These are phyloP conservation scores for Trichoplusia ni DNA, from an alignment of 1,140 invertebrate genomes.

Conservation along the genomic window DNA sequence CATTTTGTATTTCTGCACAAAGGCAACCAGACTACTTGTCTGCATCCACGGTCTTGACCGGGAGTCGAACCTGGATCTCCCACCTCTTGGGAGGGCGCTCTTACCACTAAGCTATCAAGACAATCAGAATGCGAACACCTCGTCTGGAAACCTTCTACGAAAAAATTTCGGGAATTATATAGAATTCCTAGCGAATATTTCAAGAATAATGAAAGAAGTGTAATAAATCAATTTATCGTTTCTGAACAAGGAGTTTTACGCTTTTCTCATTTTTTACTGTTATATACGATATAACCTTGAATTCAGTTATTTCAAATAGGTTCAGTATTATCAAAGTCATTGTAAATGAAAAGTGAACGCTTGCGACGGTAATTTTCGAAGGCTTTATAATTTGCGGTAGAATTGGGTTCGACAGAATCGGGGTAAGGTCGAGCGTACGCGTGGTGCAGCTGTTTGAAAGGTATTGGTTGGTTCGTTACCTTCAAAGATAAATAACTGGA, in stretches of 20 bases:
- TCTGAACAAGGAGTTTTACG: neutral
- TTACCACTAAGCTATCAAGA: constrained; percentile 81
- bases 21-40: constrained; percentile 37
- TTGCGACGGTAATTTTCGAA: constrained; percentile 34
- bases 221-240: constrained; percentile 10
- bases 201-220: neutral
- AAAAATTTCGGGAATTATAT: neutral
- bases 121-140: constrained; percentile 65
- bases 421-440: constrained; percentile 44
- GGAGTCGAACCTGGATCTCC: constrained; percentile 80
- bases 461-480: constrained; percentile 36
- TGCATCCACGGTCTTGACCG: constrained; percentile 77
- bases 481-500: constrained; percentile 39
- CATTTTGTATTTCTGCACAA: constrained; percentile 1
- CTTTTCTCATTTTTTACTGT: neutral
- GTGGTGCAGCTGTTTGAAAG: constrained; percentile 39
- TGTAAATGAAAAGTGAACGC: constrained; percentile 39
- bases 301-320: no score
- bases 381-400: constrained; percentile 42
- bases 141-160: constrained; percentile 27
- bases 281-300: no score
- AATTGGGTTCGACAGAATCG: constrained; percentile 42
- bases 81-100: constrained; percentile 70
- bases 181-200: constrained; percentile 1
- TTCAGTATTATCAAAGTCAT: neutral